phyloP scores from a whole-genome alignment of 1,140 invertebrate genomes.

The Antheraea pernyi region DNA sequence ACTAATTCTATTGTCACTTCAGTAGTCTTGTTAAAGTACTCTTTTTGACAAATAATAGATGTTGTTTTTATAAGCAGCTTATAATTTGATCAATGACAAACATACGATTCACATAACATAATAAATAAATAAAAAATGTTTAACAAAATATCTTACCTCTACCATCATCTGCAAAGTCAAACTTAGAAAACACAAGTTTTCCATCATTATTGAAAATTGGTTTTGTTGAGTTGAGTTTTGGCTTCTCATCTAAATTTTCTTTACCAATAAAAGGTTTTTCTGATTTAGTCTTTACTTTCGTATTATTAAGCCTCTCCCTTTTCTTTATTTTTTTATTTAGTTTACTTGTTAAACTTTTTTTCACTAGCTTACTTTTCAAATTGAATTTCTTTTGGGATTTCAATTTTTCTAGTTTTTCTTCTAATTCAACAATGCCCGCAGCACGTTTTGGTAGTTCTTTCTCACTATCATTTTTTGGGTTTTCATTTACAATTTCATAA shows the following conservation, averaged over 20 bases:
- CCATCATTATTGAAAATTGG: constrained; percentile 88
- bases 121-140: neutral
- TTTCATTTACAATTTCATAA: constrained; percentile 51
- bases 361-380: constrained; percentile 64
- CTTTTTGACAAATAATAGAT: no score
- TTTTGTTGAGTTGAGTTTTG: constrained; percentile 70
- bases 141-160: constrained; percentile 39
- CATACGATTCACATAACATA: neutral
- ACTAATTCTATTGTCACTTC: no score
- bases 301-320: constrained; percentile 54
- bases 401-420: constrained; percentile 66
- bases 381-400: constrained; percentile 66
- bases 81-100: no score
- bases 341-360: constrained; percentile 69
- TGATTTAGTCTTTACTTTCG: constrained; percentile 39
- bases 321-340: constrained; percentile 69
- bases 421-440: constrained; percentile 55
- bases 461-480: constrained; percentile 34
- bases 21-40: no score
- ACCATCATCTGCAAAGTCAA: constrained; percentile 84
- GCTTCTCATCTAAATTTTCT: constrained; percentile 32
- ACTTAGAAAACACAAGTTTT: constrained; percentile 91
- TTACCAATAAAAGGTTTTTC: constrained; percentile 23
- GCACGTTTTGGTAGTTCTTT: constrained; percentile 45
- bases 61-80: no score